These are phyloP conservation scores for Dichetophora obliterata DNA, from an alignment of 2,888 invertebrate genomes.

Conservation along the genomic window DNA sequence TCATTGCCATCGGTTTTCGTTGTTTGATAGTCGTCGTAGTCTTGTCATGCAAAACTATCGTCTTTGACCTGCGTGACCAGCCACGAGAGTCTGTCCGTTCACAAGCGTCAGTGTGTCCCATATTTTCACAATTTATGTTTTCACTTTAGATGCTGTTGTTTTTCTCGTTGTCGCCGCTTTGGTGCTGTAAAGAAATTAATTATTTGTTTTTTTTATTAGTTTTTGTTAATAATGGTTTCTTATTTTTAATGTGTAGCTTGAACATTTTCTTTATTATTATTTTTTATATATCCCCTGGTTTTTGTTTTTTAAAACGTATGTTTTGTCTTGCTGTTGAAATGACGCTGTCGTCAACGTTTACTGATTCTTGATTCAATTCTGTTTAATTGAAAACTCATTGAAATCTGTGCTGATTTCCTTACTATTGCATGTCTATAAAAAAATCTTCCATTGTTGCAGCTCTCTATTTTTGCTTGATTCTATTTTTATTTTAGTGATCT, in stretches of 20 bases:
- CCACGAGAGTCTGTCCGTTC: neutral
- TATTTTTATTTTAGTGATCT: neutral
- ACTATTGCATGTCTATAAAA: neutral
- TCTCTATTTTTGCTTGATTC: neutral
- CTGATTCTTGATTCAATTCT: neutral
- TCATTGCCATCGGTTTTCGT: neutral
- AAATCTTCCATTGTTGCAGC: neutral
- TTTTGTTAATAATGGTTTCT: neutral
- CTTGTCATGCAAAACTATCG: neutral
- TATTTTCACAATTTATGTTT: slow-evolving; percentile 6
- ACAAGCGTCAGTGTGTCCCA: slow-evolving; percentile 6
- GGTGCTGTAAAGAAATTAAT: neutral
- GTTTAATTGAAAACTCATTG: neutral
- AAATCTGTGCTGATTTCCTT: neutral
- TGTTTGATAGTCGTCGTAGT: neutral
- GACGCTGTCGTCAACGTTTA: neutral
- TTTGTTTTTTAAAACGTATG: neutral
- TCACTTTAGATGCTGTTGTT: neutral
- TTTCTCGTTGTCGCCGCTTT: neutral
- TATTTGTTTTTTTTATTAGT: neutral
- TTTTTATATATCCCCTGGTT: neutral
- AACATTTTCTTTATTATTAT: neutral
- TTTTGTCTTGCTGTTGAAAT: neutral
- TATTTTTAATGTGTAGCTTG: neutral
- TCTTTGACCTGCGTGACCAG: slow-evolving; percentile 16